Conservation (phyloP, 1,140 invertebrate genomes). For the Drosophila lini region DNA sequence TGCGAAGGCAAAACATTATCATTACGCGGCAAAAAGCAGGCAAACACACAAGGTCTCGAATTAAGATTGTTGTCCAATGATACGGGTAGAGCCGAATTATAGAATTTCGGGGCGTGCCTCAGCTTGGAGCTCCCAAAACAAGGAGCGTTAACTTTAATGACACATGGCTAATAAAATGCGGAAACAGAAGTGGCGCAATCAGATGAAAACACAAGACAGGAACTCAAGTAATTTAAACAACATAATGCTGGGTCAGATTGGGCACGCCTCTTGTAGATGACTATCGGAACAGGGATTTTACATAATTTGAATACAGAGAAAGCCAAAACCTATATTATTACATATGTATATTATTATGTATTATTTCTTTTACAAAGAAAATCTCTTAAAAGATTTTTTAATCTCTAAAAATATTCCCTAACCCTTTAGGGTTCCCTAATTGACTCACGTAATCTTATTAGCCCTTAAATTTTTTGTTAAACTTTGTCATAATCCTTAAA, state of each 20-base stretch:
- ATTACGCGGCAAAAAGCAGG: conserved; percentile 24
- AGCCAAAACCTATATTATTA: background rate
- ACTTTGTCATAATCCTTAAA: background rate
- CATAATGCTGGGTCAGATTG: conserved; percentile 22
- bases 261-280: conserved; percentile 25
- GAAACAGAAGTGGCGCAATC: conserved; percentile 34
- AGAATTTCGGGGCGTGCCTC: conserved; percentile 19
- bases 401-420: too few species aligned
- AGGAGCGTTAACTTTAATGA: conserved; percentile 15
- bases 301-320: background rate
- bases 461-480: background rate
- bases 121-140: background rate
- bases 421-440: too few species aligned
- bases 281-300: conserved; percentile 1
- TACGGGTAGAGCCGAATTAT: conserved; percentile 48
- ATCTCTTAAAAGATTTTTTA: too few species aligned
- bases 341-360: too few species aligned
- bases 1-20: conserved; percentile 1
- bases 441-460: too few species aligned
- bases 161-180: conserved; percentile 45
- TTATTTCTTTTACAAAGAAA: too few species aligned
- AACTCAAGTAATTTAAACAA: conserved; percentile 47
- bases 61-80: conserved; percentile 63
- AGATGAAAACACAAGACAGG: conserved; percentile 47
- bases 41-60: conserved; percentile 15